Percentiles rank a stretch among this genome's conserved stretches.
Evolutionary conservation across 2,113 vertebrate species (phyloP).

Genomic region (Macrotus californicus): DNA sequence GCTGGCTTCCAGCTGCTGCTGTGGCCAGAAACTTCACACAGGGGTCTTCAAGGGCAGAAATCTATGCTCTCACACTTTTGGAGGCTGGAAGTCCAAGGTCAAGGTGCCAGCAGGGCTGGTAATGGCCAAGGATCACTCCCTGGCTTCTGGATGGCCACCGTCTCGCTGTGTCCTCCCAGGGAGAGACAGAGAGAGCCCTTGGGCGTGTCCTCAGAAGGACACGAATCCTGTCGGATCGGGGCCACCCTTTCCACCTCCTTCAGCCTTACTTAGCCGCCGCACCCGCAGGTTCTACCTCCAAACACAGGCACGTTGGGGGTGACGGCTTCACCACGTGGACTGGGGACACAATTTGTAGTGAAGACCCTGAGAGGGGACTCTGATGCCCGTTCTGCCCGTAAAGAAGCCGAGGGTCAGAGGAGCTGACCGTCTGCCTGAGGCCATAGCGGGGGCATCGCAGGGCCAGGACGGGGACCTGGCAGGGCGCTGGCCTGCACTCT

Average conservation of each 20-base stretch:
- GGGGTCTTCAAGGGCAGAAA: too few species aligned
- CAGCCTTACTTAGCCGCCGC: neutral
- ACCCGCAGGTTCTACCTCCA: neutral
- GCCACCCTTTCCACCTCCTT: neutral
- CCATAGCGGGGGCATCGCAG: neutral
- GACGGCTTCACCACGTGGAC: neutral
- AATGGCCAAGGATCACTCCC: neutral
- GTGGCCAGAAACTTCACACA: accelerated
- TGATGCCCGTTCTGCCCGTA: neutral
- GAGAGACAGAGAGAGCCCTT: neutral
- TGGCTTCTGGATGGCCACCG: neutral
- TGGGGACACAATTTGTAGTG: neutral
- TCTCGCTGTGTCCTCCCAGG: neutral
- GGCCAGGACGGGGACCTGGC: neutral
- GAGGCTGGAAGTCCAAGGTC: too few species aligned
- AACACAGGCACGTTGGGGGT: neutral
- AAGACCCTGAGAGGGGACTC: neutral
- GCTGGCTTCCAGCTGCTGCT: accelerated
- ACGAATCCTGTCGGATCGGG: neutral
- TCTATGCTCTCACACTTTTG: too few species aligned
- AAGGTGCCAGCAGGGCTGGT: accelerated
- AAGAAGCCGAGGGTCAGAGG: neutral
- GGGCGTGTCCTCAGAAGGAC: neutral
- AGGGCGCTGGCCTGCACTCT: neutral
- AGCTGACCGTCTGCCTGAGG: neutral